These are phyloP conservation scores for Otus sunia DNA, from an alignment of 2,113 vertebrate species.

Conservation along the genomic window DNA sequence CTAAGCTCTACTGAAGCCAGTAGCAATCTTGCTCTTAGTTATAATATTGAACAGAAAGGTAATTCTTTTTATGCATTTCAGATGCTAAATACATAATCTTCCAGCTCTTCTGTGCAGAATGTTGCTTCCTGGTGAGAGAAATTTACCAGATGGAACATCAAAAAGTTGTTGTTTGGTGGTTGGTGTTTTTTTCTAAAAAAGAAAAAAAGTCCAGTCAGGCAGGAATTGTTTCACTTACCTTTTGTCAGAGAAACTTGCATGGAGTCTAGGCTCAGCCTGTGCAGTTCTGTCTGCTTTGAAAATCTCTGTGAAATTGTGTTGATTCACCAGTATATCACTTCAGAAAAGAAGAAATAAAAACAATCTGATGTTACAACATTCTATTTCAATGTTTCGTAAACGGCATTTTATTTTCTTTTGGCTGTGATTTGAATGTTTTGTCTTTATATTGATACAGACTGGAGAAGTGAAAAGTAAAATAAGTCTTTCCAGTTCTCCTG, in stretches of 20 bases:
- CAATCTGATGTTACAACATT: neutral
- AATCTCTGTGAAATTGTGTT: neutral
- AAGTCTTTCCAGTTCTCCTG: neutral
- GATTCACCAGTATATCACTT: neutral
- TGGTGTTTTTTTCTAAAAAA: neutral
- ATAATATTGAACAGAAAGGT: neutral
- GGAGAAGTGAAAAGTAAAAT: constrained; percentile 2
- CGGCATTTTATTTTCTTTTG: neutral
- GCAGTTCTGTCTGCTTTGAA: neutral
- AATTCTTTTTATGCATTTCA: neutral
- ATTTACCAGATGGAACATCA: neutral
- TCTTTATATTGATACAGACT: neutral
- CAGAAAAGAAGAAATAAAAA: neutral
- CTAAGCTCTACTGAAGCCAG: neutral
- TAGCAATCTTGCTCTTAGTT: neutral
- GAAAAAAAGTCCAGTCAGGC: neutral
- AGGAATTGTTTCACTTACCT: neutral
- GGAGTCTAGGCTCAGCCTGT: neutral
- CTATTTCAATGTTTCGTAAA: neutral
- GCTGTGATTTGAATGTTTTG: constrained; percentile 13
- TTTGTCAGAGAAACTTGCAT: neutral
- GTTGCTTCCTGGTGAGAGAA: neutral
- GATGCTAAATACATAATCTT: neutral
- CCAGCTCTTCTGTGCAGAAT: neutral
- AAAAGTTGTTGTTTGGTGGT: neutral